A percentile compares a stretch with the other conserved stretches of the same genome.
Evolutionary conservation across 2,888 invertebrate genomes (phyloP).

Genomic region (Uropetala carovei): DNA sequence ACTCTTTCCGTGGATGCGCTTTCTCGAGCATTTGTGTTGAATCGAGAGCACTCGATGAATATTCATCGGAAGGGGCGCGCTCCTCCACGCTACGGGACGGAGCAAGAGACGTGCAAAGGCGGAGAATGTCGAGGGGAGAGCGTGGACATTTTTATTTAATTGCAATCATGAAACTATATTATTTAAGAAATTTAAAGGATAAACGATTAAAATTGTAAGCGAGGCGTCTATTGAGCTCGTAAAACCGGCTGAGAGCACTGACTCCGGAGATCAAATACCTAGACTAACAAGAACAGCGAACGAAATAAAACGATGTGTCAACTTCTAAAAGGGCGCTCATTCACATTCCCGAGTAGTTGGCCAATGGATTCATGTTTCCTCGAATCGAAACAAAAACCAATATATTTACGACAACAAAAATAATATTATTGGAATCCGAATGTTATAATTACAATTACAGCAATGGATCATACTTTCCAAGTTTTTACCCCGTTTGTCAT

Average conservation of each 20-base stretch:
- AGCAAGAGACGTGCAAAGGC: neutral
- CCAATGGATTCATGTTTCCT: too few relatives aligned
- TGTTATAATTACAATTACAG: too few relatives aligned
- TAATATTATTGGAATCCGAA: too few relatives aligned
- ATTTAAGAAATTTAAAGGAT: neutral
- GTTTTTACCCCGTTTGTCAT: too few relatives aligned
- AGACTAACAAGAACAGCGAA: neutral
- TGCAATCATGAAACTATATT: neutral
- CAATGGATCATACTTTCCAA: too few relatives aligned
- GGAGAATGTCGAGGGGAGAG: neutral
- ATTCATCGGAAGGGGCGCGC: slow-evolving; percentile 6
- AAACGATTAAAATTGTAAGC: neutral
- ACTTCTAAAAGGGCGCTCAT: too few relatives aligned
- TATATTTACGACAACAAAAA: too few relatives aligned
- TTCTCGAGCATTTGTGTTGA: slow-evolving; percentile 57
- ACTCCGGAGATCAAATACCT: too few relatives aligned
- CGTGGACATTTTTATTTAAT: neutral
- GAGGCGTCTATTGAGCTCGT: too few relatives aligned
- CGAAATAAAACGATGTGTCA: neutral
- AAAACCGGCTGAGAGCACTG: too few relatives aligned
- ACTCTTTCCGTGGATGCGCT: slow-evolving; percentile 22
- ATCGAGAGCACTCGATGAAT: slow-evolving; percentile 31
- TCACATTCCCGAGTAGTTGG: too few relatives aligned
- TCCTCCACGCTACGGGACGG: neutral
- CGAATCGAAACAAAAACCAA: too few relatives aligned